Evolutionary conservation across 1,140 invertebrate genomes (phyloP), one percentile per base, ranked within the genome.

Genomic region (Drosophila truncata): DNA sequence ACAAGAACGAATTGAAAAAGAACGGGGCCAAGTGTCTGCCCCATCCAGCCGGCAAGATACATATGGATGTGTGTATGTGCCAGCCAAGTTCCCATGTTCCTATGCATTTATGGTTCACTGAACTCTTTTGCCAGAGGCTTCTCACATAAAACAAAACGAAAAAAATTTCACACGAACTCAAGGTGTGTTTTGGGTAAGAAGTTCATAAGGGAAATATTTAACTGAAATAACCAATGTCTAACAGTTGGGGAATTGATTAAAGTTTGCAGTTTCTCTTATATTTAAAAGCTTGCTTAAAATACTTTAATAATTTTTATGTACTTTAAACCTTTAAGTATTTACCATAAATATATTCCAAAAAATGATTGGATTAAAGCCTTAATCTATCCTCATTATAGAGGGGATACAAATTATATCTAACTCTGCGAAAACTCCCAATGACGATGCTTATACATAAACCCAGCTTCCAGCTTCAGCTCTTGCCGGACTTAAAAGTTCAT

Each of bases 1-100:
- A 79, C 65, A 39, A 72, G 76, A 82, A 63, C 60, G 69, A 86
- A 87, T 87, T 87, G 80, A 77, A 83, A 86, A 75, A 66, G 72
- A 78, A 78, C 14, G 63, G 62, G 73, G 74, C 74, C 73, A 77
- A 78, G 76, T 78, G 75, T 58, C 64, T 62, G 65, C 33, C 47
- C 13, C 67, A 60, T 72, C 67, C 67, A 69, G 37, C 20, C 50
- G 57, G 35, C 52, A 20, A 25, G 31, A 37, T 23, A 39, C 11
- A 29, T 16, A 35, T 23, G 4, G 10, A 11, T 6, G 2, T 46
- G 13, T 35, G 35, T 63, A 14, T 58, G 25, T 9, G n/a, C 33
- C 10, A 42, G 20, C n/a, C 18, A 31, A 49, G 50, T 23, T 49
- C 23, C 54, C 16, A 42, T 37, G 55, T 23, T 59, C 29, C 54